Base-by-base conservation (phyloP, 2,797 vertebrate genomes). In the Botia almorhae region DNA sequence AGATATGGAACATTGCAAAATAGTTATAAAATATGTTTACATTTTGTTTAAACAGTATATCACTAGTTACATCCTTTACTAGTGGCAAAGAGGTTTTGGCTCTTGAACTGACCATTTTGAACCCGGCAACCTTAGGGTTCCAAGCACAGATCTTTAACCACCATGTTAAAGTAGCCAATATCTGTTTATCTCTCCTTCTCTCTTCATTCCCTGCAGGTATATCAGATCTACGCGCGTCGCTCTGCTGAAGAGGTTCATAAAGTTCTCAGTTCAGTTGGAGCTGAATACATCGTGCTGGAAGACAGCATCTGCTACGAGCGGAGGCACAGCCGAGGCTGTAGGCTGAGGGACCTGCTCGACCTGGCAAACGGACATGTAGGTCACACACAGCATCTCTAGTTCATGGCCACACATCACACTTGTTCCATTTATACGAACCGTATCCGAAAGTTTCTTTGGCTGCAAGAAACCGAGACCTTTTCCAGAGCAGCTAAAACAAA, bases 261-360 rank as follows among this genome's bases (percentile, higher is more conserved):
- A 0, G 93, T 97, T 81, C 91, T 99, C 86, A 89, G 89, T 21
- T 93, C 94, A 12, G 92, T 92, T 0, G 96, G 96, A 26, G 90
- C 97, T 0, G 95, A 99, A 89, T 99, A 96, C 0, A 91, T 97
- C 71, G 95, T 99, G 75, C 88, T 99, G 77, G 98, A 99, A 79
- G 97, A 99, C 93, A 99, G 97, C 89, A 96, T 98, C 88, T 99
- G 98, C 84, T 97, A 96, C 0, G 98, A 98, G 88, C 93, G 96
- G 69, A 84, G 98, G 55, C 97, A 99, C 88, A 89, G 68, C 14
- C 87, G 97, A 1, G 97, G 98, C 90, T 99, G 97, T 88, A 92
- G 98, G 63, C 92, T 98, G 68, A 91, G 97, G 2, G 97, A 99
- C 90, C 92, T 99, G 87, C 94, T 98, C 4, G 97, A 98, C 72